A percentile compares a stretch with the other conserved stretches of the same genome.
phyloP scores from a whole-genome alignment of 2,113 vertebrate species.

The Dicerorhinus sumatrensis region DNA sequence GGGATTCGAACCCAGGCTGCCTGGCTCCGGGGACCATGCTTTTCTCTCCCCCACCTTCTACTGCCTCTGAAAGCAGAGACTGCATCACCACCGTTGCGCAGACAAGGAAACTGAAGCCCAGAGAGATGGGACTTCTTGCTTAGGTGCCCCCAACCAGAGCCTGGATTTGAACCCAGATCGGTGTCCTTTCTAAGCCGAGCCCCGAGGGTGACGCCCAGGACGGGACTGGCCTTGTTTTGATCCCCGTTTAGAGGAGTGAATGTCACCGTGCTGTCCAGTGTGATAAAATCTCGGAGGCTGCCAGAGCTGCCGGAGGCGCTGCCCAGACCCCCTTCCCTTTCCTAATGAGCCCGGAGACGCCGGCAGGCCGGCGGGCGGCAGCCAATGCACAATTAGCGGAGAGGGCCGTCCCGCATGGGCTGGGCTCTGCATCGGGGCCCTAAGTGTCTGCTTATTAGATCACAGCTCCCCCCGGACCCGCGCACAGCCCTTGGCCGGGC shows the following conservation, averaged over 20 bases:
- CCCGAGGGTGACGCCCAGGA: neutral
- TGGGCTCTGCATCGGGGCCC: slow-evolving; percentile 48
- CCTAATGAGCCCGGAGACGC: slow-evolving; percentile 81
- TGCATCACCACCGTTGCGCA: accelerated
- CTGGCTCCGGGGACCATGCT: neutral
- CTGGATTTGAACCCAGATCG: neutral
- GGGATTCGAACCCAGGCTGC: neutral
- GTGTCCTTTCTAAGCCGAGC: neutral
- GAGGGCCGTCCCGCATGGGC: slow-evolving; percentile 70
- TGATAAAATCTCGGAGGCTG: slow-evolving; percentile 75
- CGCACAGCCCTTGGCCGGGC: slow-evolving; percentile 35
- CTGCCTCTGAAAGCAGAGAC: neutral
- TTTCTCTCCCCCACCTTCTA: accelerated
- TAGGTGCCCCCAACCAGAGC: neutral
- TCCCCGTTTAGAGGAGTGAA: neutral
- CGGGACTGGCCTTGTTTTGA: slow-evolving; percentile 40
- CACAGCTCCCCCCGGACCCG: slow-evolving; percentile 76
- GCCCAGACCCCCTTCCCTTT: slow-evolving; percentile 68
- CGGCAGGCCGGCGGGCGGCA: slow-evolving; percentile 74
- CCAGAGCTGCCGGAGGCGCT: slow-evolving; percentile 62
- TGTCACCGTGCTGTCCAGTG: slow-evolving; percentile 60
- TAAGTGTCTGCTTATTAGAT: slow-evolving; percentile 84
- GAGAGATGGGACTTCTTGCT: neutral
- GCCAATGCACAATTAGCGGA: slow-evolving; percentile 81
- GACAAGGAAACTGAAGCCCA: neutral